Evolutionary conservation across 1,140 invertebrate species (phyloP).

Genomic region (Leptinotarsa lineolata): DNA sequence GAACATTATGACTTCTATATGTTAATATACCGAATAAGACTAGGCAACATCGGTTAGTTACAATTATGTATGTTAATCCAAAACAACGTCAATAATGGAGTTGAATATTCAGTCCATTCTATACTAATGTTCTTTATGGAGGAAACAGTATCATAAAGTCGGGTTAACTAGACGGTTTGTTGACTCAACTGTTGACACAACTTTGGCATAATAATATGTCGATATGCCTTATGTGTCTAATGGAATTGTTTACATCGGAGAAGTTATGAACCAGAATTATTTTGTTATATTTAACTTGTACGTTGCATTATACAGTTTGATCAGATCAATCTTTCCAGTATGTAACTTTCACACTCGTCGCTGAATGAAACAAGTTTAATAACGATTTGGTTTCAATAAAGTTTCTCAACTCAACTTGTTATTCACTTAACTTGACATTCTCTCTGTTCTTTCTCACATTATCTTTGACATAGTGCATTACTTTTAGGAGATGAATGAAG

Average conservation of each 20-base stretch:
- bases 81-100: conserved; percentile 39
- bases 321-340: too few species aligned
- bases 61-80: conserved; percentile 50
- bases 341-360: too few species aligned
- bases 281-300: too few species aligned
- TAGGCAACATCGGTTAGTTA: conserved; percentile 34
- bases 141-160: conserved; percentile 18
- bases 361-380: too few species aligned
- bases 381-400: too few species aligned
- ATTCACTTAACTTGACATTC: too few species aligned
- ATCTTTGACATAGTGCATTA: too few species aligned
- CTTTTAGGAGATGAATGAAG: too few species aligned
- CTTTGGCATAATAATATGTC: conserved; percentile 7
- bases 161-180: conserved; percentile 24
- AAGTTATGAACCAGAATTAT: conserved; percentile 4
- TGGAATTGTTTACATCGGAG: conserved; percentile 8
- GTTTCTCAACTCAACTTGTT: too few species aligned
- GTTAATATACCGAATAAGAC: conserved; percentile 41
- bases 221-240: conserved; percentile 2
- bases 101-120: conserved; percentile 34
- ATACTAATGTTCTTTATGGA: conserved; percentile 26
- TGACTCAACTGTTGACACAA: neutral
- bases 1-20: conserved; percentile 50
- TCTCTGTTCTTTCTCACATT: too few species aligned
- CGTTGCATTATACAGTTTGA: too few species aligned